Evolutionary conservation across 2,888 invertebrate species (phyloP), one percentile per base, ranked within the genome.

Genomic region (Melieria omissa): DNA sequence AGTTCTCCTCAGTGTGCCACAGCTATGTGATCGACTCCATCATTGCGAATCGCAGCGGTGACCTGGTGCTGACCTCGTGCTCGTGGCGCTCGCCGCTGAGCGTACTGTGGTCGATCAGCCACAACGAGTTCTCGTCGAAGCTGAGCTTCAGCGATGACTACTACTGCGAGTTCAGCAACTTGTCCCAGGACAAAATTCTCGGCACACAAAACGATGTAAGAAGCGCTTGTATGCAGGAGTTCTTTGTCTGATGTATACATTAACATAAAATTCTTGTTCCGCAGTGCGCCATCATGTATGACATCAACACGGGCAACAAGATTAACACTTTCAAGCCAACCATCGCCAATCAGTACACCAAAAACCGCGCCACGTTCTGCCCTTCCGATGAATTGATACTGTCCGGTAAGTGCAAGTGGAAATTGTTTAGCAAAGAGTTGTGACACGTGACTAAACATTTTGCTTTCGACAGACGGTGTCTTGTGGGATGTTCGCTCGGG

Each of bases 301-400:
- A 99, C 87, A 91, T 96, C 14, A 89, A 91, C 74, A 96, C 96
- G 0, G 95, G 95, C 4, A 88, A 91, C 70, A 89, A 92, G 77
- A 85, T 98, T 57, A 88, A 91, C 75, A 92, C 92, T 0, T 89
- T 98, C 61, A 91, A 91, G 46, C 95, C 96, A 0, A 90, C 92
- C 68, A 92, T 95, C 81, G 94, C 95, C 73, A 99, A 99, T 88
- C 93, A 95, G 84, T 99, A 99, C 88, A 93, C 93, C 3, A 94
- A 94, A 88, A 99, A 99, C 88, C 89, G 94, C 65, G 98, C 99
- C 4, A 97, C 97, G 3, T 98, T 97, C 86, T 96, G 95, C 86
- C 95, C 95, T 67, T 93, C 94, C 4, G 98, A 99, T 84, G 97
- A 98, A 81, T 88, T 99, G 16, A 93, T 99, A n/a, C 88, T 99